Conservation (phyloP, 1,140 invertebrate species). For the Oncopodura yosiiana region DNA sequence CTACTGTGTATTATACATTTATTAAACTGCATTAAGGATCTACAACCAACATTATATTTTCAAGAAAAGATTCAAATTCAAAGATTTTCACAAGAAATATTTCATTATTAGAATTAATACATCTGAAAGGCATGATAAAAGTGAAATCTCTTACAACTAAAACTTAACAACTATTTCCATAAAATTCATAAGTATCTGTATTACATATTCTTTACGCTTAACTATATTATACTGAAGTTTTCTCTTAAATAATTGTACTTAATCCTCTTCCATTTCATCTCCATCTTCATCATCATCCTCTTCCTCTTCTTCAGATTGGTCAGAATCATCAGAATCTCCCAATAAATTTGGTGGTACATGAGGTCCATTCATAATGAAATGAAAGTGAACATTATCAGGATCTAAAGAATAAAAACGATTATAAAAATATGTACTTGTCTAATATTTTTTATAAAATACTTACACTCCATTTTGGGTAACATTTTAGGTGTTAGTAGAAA, state of each 20-base stretch:
- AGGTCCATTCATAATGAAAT: conserved; percentile 38
- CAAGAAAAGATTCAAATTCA: no score
- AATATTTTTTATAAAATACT: not conserved
- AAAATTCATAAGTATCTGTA: not conserved
- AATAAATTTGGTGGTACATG: conserved; percentile 7
- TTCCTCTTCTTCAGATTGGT: not conserved
- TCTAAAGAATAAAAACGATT: conserved; percentile 44
- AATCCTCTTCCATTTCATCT: not conserved
- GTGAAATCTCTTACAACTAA: no score
- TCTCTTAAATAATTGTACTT: not conserved
- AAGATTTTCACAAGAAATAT: no score
- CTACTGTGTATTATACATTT: no score
- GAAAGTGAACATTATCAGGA: conserved; percentile 42
- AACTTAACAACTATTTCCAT: no score
- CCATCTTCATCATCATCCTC: not conserved
- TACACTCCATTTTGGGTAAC: conserved; percentile 7
- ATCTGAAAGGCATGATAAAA: no score
- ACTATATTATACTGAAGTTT: not conserved
- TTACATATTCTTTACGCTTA: not conserved
- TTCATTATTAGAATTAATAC: no score
- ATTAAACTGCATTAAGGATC: no score
- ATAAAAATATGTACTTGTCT: conserved; percentile 34
- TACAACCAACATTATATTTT: no score
- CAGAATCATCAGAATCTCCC: not conserved
- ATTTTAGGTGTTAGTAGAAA: conserved; percentile 83